Base-by-base conservation (phyloP, 2,113 vertebrate species). In the Oreochromis tanganicae region DNA sequence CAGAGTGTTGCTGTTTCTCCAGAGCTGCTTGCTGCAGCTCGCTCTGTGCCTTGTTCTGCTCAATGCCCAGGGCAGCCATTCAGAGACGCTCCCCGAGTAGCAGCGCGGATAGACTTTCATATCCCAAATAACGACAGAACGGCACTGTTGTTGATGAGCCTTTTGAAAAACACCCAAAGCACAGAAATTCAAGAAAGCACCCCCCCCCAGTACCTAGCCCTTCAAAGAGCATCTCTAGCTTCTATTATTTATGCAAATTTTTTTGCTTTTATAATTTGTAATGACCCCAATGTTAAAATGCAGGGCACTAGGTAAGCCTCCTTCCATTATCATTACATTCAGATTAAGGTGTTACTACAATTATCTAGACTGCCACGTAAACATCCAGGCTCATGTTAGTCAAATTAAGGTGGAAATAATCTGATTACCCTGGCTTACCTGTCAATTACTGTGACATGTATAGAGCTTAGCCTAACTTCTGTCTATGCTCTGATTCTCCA, bases 61-160 rank as follows among this genome's bases (percentile, higher is more conserved):
- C 90, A 86, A 87, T 71, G 93, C 95, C 93, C 95, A 88, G 92
- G 93, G 94, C 94, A 85, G 92, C 92, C 95, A 94, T 94, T 95
- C 92, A 94, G 87, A 95, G 93, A 91, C 80, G 54, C 91, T 87
- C 89, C 92, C 91, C 46, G 55, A 82, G 90, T 73, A 91, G 88
- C 87, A 92, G 85, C 85, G 82, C 55, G 66, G 80, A 91, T 36
- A 85, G 46, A 86, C 87, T 89, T 90, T 91, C 87, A 91, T 71
- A 92, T 89, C 91, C 90, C 90, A 92, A 92, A 95, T 87, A 93
- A 92, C 89, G 82, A 88, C 88, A 91, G 82, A 90, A 87, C 68
- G 29, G 57, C 87, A 66, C 89, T 50, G 89, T 78, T 90, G 89
- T 85, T 89, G 84, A 93, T 63, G 89, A 94, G 73, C 83, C 83